Conservation (phyloP, 2,888 invertebrate genomes). For the Ceraclea dissimilis region DNA sequence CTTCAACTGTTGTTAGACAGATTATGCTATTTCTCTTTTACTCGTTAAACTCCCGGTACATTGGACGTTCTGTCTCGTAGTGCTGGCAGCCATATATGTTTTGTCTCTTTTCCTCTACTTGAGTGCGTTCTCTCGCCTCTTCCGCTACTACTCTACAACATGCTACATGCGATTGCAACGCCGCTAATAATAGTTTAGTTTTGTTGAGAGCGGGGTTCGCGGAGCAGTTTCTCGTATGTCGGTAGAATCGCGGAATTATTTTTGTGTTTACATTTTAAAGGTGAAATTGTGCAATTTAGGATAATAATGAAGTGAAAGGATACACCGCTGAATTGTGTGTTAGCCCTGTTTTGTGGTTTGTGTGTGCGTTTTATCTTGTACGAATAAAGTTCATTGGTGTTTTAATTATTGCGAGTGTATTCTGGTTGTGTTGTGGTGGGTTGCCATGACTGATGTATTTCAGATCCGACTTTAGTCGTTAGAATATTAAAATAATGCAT, state of each 20-base stretch:
- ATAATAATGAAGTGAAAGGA: slow-evolving; percentile 28
- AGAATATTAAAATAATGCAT: neutral
- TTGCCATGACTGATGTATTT: neutral
- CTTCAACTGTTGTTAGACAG: slow-evolving; percentile 10
- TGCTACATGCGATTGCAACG: slow-evolving; percentile 17
- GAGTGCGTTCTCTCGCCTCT: slow-evolving; percentile 27
- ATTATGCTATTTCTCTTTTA: slow-evolving; percentile 9
- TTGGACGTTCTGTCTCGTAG: slow-evolving; percentile 14
- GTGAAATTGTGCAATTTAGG: slow-evolving; percentile 29
- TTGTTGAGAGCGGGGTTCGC: slow-evolving; percentile 16
- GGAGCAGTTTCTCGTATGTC: slow-evolving; percentile 19
- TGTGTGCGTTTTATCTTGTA: slow-evolving; percentile 10
- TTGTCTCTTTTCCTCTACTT: slow-evolving; percentile 25
- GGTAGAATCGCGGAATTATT: slow-evolving; percentile 12
- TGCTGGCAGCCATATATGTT: slow-evolving; percentile 19
- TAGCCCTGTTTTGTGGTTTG: neutral
- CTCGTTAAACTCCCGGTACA: slow-evolving; percentile 13
- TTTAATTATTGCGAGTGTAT: slow-evolving; percentile 13
- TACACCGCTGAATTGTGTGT: slow-evolving; percentile 32
- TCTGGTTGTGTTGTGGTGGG: neutral
- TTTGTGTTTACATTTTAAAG: slow-evolving; percentile 20
- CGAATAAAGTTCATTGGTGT: slow-evolving; percentile 23
- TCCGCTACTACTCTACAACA: slow-evolving; percentile 6
- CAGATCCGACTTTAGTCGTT: neutral
- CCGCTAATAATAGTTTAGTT: slow-evolving; percentile 16